Evolutionary conservation across 2,888 invertebrate genomes (phyloP), one percentile per base, ranked within the genome.

Genomic region (Spilosoma lubricipeda): DNA sequence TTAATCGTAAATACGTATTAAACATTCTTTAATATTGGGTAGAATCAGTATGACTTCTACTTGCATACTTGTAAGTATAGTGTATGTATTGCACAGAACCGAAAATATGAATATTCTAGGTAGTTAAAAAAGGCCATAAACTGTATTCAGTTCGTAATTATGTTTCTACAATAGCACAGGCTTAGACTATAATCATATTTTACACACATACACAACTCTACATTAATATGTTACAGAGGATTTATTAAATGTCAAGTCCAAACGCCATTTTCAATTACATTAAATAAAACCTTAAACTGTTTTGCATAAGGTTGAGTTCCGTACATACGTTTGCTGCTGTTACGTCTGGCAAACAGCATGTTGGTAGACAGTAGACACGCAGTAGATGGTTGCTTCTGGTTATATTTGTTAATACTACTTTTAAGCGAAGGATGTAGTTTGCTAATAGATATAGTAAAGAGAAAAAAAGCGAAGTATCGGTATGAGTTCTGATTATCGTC

Each of bases 401-500:
- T 30, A 30, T 63, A 59, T 59, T 27, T n/a, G 15, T 27, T 59
- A 56, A 9, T 56, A n/a, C 8, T n/a, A 11, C 52, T 56, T 23
- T 52, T 52, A 52, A 52, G 52, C 23, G 20, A 59, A 59, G 45
- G 45, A 27, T 67, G 18, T 45, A 15, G 42, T 67, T 42, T 45
- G 27, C 39, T n/a, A 66, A 67, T 67, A 67, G 27, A 42, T 42
- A 27, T 20, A 67, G 45, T 30, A 75, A 78, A 85, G 80, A 84
- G 82, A 76, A 70, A 81, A n/a, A 70, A 45, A 74, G 27, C 68
- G 63, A 36, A 70, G 67, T 71, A 79, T 70, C 70, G 72, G 71
- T 73, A 71, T 80, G 75, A 72, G 65, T 72, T 66, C 64, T 65
- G 70, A 83, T 85, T 79, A 72, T 71, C 63, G 81, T 76, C 71